Conservation (phyloP, 1,140 invertebrate species). For the Calephelis virginiensis region DNA sequence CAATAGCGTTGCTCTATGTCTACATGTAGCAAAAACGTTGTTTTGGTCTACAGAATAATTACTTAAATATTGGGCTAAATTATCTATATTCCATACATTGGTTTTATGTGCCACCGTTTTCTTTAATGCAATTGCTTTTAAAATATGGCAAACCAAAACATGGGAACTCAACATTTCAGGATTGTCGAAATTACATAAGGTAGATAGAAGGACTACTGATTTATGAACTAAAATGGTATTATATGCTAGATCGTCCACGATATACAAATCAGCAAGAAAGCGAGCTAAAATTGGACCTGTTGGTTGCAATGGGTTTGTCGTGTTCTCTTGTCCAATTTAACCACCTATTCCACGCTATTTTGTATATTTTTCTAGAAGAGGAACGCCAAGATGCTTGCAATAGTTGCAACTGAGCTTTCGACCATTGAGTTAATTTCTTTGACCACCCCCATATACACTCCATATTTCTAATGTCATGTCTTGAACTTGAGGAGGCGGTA, state of each 20-base stretch:
- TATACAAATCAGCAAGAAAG: too few species aligned
- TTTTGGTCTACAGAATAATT: too few species aligned
- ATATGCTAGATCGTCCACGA: conserved; percentile 26
- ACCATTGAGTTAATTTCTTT: conserved; percentile 24
- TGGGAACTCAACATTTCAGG: conserved; percentile 21
- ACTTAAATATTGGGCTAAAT: conserved; percentile 17
- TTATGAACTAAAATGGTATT: conserved; percentile 34
- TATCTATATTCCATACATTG: conserved; percentile 26
- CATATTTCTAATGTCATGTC: conserved; percentile 34
- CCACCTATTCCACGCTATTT: conserved; percentile 33
- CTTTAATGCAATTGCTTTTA: conserved; percentile 29
- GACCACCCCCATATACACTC: conserved; percentile 40
- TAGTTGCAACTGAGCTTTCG: conserved; percentile 19
- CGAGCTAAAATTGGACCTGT: conserved; percentile 24
- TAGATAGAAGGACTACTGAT: conserved; percentile 30
- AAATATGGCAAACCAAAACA: conserved; percentile 20
- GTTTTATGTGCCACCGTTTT: conserved; percentile 21
- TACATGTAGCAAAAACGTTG: too few species aligned
- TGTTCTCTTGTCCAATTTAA: conserved; percentile 22
- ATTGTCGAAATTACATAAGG: conserved; percentile 23
- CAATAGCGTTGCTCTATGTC: too few species aligned
- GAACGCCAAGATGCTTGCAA: conserved; percentile 30
- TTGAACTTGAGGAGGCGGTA: conserved; percentile 26
- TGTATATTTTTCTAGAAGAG: conserved; percentile 31
- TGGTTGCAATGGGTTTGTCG: conserved; percentile 20